Percentiles rank a stretch among this genome's conserved stretches.
Evolutionary conservation across 2,113 vertebrate species (phyloP).

Genomic region (Carassius auratus): DNA sequence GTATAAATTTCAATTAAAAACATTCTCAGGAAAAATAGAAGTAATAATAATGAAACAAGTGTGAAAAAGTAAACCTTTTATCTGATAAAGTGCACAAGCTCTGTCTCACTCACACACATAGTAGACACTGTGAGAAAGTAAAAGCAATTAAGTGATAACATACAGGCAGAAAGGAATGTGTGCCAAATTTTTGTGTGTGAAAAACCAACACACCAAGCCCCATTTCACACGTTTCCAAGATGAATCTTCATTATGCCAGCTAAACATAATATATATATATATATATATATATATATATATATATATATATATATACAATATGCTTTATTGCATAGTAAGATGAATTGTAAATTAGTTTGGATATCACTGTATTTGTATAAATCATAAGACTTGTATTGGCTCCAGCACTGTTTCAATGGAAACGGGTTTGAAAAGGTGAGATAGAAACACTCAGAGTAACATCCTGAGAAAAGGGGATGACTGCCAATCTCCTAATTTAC

Average conservation of each 20-base stretch:
- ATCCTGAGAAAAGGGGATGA: neutral
- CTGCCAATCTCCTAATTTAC: neutral
- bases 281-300: no score
- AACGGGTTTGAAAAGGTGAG: neutral
- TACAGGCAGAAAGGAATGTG: neutral
- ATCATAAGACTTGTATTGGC: neutral
- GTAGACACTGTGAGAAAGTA: neutral
- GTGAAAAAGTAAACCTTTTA: neutral
- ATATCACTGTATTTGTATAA: neutral
- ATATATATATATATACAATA: no score
- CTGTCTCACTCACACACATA: neutral
- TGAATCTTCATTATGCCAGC: no score
- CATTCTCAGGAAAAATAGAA: no score
- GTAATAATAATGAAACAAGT: neutral
- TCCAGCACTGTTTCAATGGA: neutral
- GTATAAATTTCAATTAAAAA: no score
- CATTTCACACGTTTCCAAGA: no score
- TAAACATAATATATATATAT: no score
- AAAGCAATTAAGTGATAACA: conserved; percentile 24
- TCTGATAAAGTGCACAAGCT: neutral
- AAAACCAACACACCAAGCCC: neutral
- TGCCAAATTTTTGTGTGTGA: neutral
- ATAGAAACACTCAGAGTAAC: neutral
- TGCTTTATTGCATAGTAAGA: no score
- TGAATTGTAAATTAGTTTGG: neutral